These are phyloP conservation scores for Yasuhikotakia modesta DNA, from an alignment of 2,797 vertebrate genomes.

Conservation along the genomic window DNA sequence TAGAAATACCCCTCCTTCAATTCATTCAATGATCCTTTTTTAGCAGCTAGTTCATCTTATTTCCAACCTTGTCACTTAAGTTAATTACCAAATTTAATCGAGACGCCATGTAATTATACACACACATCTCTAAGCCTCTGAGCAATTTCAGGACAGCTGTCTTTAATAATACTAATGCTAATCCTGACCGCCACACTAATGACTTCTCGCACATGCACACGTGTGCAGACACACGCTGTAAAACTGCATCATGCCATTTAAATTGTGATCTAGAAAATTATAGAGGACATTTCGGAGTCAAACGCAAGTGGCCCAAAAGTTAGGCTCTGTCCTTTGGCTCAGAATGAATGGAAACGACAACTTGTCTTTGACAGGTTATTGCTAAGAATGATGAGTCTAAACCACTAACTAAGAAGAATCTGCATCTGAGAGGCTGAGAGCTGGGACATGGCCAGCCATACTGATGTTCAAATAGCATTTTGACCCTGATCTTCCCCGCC, in stretches of 20 bases:
- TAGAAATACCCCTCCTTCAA: no score
- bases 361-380: constrained; percentile 21
- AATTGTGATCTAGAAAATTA: constrained; percentile 12
- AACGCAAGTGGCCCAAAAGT: constrained; percentile 21
- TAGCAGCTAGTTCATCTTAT: constrained; percentile 64
- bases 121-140: not conserved
- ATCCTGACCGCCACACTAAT: not conserved
- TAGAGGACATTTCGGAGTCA: constrained; percentile 15
- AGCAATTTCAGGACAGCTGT: constrained; percentile 17
- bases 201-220: constrained; percentile 22
- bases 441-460: constrained; percentile 12
- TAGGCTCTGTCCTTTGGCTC: constrained; percentile 16
- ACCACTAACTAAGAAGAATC: constrained; percentile 27
- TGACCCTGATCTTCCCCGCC: constrained; percentile 29
- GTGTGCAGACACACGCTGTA: not conserved
- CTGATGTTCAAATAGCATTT: constrained; percentile 40
- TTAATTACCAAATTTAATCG: constrained; percentile 74
- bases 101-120: constrained; percentile 32
- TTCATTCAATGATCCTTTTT: no score
- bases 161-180: constrained; percentile 29
- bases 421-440: constrained; percentile 26
- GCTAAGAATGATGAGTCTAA: constrained; percentile 20
- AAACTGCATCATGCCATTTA: constrained; percentile 31
- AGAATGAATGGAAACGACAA: constrained; percentile 34
- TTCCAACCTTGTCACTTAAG: constrained; percentile 80